phyloP scores from a whole-genome alignment of 2,888 invertebrate genomes.

The Aquatica leii region DNA sequence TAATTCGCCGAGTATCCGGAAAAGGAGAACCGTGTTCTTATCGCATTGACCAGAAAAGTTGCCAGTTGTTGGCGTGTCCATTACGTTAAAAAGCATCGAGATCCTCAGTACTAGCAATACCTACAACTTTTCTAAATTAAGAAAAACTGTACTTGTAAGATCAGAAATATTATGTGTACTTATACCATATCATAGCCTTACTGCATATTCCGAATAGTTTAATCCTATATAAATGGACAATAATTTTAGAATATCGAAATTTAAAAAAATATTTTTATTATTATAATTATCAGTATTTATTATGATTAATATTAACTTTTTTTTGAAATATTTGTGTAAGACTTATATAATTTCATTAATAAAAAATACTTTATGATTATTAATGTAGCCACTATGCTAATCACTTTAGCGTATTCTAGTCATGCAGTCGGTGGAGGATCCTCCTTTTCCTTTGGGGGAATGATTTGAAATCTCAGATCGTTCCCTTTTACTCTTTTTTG shows the following conservation, averaged over 20 bases:
- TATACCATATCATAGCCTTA: constrained; percentile 1
- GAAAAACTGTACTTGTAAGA: constrained; percentile 2
- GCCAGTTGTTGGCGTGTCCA: constrained; percentile 52
- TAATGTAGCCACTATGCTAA: constrained; percentile 15
- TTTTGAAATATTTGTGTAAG: constrained; percentile 1
- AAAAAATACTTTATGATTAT: constrained; percentile 33
- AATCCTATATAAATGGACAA: not conserved
- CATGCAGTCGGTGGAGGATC: constrained; percentile 31
- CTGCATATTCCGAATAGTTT: constrained; percentile 3
- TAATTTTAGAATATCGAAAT: constrained; percentile 4
- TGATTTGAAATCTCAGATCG: constrained; percentile 69
- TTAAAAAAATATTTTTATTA: constrained; percentile 10
- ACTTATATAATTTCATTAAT: constrained; percentile 17
- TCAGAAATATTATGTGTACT: no score
- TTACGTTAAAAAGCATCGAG: constrained; percentile 35
- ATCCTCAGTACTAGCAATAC: not conserved
- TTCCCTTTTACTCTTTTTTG: constrained; percentile 71
- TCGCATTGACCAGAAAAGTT: constrained; percentile 57
- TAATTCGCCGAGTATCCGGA: constrained; percentile 55
- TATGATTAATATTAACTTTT: constrained; percentile 3
- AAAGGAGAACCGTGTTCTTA: constrained; percentile 58
- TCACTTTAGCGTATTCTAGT: constrained; percentile 38
- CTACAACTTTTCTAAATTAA: not conserved
- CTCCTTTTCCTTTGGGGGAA: constrained; percentile 60
- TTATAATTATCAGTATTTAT: not conserved